Evolutionary conservation across 2,113 vertebrate species (phyloP).

Genomic region (Butastur rufipennis): DNA sequence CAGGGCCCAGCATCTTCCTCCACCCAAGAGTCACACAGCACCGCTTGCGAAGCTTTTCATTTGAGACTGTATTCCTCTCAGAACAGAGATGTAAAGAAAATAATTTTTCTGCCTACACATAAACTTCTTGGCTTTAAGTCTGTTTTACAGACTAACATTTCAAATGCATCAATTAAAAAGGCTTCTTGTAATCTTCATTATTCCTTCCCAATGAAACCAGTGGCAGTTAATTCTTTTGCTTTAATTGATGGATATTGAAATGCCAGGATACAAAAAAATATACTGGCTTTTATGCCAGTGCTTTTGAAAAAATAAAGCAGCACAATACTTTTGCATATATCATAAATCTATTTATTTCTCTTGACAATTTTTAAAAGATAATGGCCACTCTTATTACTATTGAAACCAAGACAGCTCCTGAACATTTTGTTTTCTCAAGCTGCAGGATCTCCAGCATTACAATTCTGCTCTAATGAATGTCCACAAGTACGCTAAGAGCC

Average conservation of each 20-base stretch:
- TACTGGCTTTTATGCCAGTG: not conserved
- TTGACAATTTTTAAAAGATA: not conserved
- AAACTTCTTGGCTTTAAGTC: not conserved
- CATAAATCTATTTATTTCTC: not conserved
- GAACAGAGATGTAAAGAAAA: not conserved
- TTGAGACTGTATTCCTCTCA: not conserved
- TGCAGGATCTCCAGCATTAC: not conserved
- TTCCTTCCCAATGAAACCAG: not conserved
- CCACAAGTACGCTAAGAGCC: not conserved
- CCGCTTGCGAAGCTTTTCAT: not conserved
- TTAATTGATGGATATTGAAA: slow-evolving; percentile 41
- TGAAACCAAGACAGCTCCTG: not conserved
- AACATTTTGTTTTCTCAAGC: not conserved
- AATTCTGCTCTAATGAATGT: not conserved
- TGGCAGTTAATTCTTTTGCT: not conserved
- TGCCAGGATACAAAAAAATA: not conserved
- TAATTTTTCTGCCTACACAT: not conserved
- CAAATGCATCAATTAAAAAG: not conserved
- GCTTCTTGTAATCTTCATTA: not conserved
- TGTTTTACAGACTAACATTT: not conserved
- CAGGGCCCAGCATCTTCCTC: not conserved
- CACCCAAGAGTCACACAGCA: fast-evolving
- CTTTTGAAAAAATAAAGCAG: not conserved
- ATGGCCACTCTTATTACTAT: not conserved
- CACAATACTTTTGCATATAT: not conserved